Evolutionary conservation across 1,140 invertebrate genomes (phyloP).

Genomic region (Sinonovacula constricta): DNA sequence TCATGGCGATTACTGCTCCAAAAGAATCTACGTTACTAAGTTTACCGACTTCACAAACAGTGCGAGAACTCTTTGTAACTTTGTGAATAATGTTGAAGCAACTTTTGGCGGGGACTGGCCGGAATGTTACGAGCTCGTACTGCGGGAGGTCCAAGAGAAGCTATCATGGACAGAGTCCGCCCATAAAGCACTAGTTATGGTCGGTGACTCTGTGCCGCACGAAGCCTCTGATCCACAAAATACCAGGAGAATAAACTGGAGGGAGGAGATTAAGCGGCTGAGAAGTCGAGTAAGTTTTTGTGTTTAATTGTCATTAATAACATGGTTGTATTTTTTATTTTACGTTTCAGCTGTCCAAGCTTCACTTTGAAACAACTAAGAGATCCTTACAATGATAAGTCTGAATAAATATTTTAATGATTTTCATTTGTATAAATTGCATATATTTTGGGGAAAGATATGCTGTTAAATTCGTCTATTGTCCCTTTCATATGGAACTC

Average conservation of each 20-base stretch:
- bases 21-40: slow-evolving; percentile 62
- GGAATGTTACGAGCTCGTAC: slow-evolving; percentile 68
- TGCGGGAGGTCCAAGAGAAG: slow-evolving; percentile 55
- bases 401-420: too few species aligned
- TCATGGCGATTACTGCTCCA: slow-evolving; percentile 59
- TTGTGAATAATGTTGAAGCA: slow-evolving; percentile 54
- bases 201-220: slow-evolving; percentile 66
- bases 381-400: too few species aligned
- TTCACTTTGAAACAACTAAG: too few species aligned
- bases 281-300: slow-evolving; percentile 14
- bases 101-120: slow-evolving; percentile 58
- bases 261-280: slow-evolving; percentile 48
- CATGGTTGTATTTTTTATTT: too few species aligned
- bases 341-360: too few species aligned
- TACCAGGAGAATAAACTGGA: slow-evolving; percentile 57
- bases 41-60: slow-evolving; percentile 58
- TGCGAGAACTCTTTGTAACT: slow-evolving; percentile 52
- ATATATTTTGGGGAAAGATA: too few species aligned
- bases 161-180: slow-evolving; percentile 62
- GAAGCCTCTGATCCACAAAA: slow-evolving; percentile 31
- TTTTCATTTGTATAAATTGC: too few species aligned
- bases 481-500: too few species aligned
- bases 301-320: too few species aligned
- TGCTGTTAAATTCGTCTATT: too few species aligned
- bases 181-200: slow-evolving; percentile 64